A percentile compares a stretch with the other conserved stretches of the same genome.
Conservation (phyloP, 2,888 invertebrate genomes). For the Drosophila silvestris region DNA sequence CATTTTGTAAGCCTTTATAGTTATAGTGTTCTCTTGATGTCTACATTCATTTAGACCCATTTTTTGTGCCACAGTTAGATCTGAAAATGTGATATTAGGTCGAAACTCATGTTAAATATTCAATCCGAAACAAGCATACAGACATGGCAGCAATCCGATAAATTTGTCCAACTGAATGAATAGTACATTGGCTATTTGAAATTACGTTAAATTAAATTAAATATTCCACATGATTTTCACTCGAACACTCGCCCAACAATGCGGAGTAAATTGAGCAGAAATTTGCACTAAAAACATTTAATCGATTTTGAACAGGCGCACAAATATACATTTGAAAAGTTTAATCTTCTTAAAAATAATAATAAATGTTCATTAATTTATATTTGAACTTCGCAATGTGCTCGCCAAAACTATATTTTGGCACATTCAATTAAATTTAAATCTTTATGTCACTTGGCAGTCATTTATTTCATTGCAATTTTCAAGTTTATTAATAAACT, state of each 20-base stretch:
- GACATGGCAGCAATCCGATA: background rate
- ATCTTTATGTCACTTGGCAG: no score
- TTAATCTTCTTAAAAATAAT: background rate
- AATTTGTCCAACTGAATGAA: background rate
- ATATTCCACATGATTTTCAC: background rate
- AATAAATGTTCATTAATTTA: background rate
- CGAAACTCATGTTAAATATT: background rate
- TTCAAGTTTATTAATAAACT: conserved; percentile 31
- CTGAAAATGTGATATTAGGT: background rate
- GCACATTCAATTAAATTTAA: background rate
- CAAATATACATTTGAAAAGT: background rate
- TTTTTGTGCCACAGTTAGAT: background rate
- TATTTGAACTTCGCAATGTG: background rate
- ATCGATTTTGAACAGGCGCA: background rate
- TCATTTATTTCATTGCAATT: conserved; percentile 31
- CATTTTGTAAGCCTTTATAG: background rate
- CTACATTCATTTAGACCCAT: background rate
- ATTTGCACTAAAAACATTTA: background rate
- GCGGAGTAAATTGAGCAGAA: background rate
- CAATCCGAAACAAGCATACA: no score
- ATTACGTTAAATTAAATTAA: background rate
- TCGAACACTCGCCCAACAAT: background rate
- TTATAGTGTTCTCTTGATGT: background rate
- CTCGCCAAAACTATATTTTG: background rate
- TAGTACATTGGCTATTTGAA: background rate